phyloP scores from a whole-genome alignment of 2,888 invertebrate species.

The Lasioglossum vierecki region DNA sequence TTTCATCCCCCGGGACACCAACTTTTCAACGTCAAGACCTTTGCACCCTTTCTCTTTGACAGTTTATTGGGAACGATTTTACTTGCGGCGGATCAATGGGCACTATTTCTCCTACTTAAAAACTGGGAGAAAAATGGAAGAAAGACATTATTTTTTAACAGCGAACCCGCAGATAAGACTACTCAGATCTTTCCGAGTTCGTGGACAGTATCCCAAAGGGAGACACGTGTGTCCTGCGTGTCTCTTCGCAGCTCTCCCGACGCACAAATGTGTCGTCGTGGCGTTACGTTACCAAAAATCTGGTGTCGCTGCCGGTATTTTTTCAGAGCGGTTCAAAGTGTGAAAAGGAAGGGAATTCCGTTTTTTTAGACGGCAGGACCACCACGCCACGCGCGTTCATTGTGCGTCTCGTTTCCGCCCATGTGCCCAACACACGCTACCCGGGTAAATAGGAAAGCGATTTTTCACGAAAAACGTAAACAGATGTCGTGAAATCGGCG shows the following conservation, averaged over 20 bases:
- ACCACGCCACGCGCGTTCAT: conserved; percentile 22
- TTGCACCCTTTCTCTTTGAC: background rate
- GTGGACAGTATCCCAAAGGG: background rate
- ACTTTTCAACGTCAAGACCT: conserved; percentile 2
- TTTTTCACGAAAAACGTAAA: conserved; percentile 65
- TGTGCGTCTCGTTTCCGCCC: conserved; percentile 58
- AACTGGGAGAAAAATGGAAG: background rate
- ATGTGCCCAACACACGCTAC: conserved; percentile 63
- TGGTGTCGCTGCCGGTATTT: conserved; percentile 15
- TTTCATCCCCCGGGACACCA: conserved; percentile 44
- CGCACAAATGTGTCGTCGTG: conserved; percentile 40
- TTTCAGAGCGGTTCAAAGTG: conserved; percentile 7
- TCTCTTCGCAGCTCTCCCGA: background rate
- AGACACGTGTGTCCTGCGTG: background rate
- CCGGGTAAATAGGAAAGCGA: conserved; percentile 55
- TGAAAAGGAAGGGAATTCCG: background rate
- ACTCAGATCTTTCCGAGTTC: background rate
- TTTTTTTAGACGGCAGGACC: background rate
- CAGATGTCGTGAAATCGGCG: conserved; percentile 52
- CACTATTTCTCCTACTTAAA: no score
- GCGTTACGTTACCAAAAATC: conserved; percentile 26
- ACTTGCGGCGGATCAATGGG: background rate
- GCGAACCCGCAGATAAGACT: background rate
- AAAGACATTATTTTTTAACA: background rate
- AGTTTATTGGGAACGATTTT: background rate